Percentiles rank a stretch among this genome's conserved stretches.
These are phyloP conservation scores for Spatula clypeata DNA, from an alignment of 2,797 vertebrate species.

Conservation along the genomic window DNA sequence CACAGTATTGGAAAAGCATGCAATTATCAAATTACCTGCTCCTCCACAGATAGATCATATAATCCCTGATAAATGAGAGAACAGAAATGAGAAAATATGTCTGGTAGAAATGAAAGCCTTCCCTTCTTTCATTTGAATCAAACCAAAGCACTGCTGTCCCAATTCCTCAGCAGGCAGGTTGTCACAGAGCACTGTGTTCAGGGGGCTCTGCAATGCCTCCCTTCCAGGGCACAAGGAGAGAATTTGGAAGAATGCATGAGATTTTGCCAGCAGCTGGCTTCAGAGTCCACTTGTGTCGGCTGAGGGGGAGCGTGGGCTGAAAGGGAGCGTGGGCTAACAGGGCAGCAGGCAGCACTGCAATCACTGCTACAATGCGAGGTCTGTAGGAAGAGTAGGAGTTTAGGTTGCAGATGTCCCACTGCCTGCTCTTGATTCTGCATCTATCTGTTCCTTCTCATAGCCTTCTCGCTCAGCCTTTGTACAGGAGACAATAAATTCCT, in stretches of 20 bases:
- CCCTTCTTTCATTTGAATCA: background rate
- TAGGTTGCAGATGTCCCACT: background rate
- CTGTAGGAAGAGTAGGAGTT: background rate
- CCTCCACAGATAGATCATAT: background rate
- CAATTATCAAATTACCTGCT: background rate
- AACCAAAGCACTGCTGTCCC: conserved; percentile 22
- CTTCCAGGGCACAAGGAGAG: background rate
- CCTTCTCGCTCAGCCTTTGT: background rate
- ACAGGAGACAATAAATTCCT: background rate
- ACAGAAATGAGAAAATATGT: background rate
- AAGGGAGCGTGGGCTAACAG: background rate
- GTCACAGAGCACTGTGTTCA: background rate
- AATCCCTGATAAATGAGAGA: background rate
- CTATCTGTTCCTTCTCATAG: background rate
- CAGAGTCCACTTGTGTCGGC: background rate
- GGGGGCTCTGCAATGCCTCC: background rate
- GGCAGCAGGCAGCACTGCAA: background rate
- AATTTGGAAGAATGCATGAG: background rate
- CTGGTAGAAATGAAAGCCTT: background rate
- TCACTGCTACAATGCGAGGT: background rate
- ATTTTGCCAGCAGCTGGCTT: background rate
- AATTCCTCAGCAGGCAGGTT: background rate
- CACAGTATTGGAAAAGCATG: background rate
- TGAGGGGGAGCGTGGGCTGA: background rate
- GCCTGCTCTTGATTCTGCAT: background rate